Conservation (phyloP, 2,113 vertebrate species). For the Emberiza fucata region DNA sequence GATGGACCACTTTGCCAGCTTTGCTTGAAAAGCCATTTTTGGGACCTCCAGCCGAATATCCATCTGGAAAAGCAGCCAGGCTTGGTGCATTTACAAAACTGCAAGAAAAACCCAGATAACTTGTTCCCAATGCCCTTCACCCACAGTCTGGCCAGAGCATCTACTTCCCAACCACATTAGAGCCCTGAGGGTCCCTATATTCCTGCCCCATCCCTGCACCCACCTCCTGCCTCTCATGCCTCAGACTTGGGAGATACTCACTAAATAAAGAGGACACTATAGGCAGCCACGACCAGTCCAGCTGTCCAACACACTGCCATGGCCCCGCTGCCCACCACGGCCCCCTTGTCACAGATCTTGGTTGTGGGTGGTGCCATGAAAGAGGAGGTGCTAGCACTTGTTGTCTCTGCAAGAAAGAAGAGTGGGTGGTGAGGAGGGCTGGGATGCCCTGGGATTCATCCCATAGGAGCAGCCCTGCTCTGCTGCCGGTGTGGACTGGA, state of each 20-base stretch:
- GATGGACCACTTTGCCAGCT: background rate
- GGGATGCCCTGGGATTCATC: fast-evolving
- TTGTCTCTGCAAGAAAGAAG: conserved; percentile 48
- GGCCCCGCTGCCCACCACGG: conserved; percentile 19
- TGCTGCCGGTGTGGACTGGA: fast-evolving
- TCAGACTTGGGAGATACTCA: background rate
- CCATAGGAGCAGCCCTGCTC: fast-evolving
- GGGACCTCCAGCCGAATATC: background rate
- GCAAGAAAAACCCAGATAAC: background rate
- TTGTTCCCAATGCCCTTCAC: background rate
- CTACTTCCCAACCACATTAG: background rate
- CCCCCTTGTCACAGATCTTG: conserved; percentile 57
- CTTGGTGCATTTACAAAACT: background rate
- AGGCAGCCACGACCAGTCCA: conserved; percentile 60
- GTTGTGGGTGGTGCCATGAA: conserved; percentile 63
- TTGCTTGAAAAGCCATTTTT: background rate
- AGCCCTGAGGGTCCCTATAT: background rate
- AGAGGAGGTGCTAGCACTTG: conserved; percentile 58
- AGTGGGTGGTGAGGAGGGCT: background rate
- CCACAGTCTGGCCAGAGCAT: background rate
- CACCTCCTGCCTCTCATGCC: fast-evolving
- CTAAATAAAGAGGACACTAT: conserved; percentile 69
- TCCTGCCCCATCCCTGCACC: background rate
- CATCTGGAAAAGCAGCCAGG: background rate
- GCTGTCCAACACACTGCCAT: conserved; percentile 63